phyloP scores from a whole-genome alignment of 2,888 invertebrate genomes.

The Penaeus monodon region DNA sequence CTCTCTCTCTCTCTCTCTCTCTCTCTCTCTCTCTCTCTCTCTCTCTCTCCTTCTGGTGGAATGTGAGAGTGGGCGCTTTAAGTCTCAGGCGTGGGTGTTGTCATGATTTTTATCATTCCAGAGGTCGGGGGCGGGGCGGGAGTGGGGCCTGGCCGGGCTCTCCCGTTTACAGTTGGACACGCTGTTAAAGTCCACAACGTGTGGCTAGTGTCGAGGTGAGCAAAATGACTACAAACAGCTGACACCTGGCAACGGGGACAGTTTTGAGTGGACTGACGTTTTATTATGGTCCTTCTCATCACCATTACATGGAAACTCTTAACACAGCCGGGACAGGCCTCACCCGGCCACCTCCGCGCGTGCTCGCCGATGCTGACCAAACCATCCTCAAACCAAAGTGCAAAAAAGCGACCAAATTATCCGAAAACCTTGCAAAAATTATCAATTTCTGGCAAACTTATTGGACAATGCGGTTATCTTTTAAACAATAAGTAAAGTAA shows the following conservation, averaged over 20 bases:
- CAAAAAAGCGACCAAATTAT: slow-evolving; percentile 41
- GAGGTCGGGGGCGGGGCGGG: slow-evolving; percentile 16
- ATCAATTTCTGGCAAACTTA: slow-evolving; percentile 23
- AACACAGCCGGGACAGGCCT: not conserved
- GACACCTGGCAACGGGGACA: too few relatives aligned
- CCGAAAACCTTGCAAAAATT: slow-evolving; percentile 9
- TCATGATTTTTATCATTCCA: slow-evolving; percentile 12
- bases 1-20: too few relatives aligned
- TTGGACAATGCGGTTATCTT: slow-evolving; percentile 17
- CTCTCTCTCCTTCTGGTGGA: too few relatives aligned
- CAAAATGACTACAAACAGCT: too few relatives aligned
- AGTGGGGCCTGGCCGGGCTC: slow-evolving; percentile 6
- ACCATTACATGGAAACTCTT: too few relatives aligned
- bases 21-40: too few relatives aligned
- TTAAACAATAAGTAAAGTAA: not conserved
- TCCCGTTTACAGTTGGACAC: slow-evolving; percentile 7
- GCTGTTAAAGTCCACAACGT: slow-evolving; percentile 12
- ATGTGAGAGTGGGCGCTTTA: not conserved
- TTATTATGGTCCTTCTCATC: too few relatives aligned
- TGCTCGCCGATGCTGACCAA: slow-evolving; percentile 28
- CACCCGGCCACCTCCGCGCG: slow-evolving; percentile 21
- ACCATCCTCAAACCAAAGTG: slow-evolving; percentile 28
- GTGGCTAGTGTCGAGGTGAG: too few relatives aligned
- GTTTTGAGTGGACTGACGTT: too few relatives aligned
- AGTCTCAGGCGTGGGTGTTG: slow-evolving; percentile 8